A percentile compares a stretch with the other conserved stretches of the same genome.
Conservation (phyloP, 2,797 vertebrate species). For the Cheirogaleus major region DNA sequence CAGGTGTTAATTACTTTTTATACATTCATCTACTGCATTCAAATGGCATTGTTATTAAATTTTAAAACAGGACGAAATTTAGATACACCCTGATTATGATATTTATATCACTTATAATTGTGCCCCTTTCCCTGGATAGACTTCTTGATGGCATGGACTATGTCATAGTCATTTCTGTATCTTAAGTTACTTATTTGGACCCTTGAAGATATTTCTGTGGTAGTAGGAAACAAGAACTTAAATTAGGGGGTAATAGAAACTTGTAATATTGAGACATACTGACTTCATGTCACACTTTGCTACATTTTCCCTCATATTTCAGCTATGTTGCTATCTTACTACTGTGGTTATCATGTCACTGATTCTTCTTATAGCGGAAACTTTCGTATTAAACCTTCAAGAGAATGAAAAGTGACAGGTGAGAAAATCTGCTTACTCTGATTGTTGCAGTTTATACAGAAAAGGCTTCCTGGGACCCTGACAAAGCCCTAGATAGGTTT, state of each 20-base stretch:
- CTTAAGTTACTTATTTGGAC: background rate
- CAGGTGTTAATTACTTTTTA: background rate
- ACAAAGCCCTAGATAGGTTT: background rate
- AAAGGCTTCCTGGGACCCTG: background rate
- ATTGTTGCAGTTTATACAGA: background rate
- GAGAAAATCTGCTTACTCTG: background rate
- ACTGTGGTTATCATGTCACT: background rate
- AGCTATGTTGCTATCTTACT: background rate
- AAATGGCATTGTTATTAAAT: background rate
- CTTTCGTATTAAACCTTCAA: slow-evolving; percentile 15
- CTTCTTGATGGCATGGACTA: background rate
- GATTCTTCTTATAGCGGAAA: background rate
- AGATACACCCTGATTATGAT: background rate
- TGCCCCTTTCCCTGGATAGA: background rate
- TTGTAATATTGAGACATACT: background rate
- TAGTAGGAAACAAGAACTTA: background rate
- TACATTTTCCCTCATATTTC: background rate
- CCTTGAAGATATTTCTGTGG: background rate
- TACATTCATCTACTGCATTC: background rate
- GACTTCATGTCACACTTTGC: background rate
- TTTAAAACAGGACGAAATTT: slow-evolving; percentile 1
- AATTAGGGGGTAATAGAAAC: background rate
- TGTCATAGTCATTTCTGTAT: background rate
- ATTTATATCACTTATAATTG: background rate
- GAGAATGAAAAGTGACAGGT: background rate